Base-by-base conservation (phyloP, 2,888 invertebrate genomes). In the Cheilosia soror region DNA sequence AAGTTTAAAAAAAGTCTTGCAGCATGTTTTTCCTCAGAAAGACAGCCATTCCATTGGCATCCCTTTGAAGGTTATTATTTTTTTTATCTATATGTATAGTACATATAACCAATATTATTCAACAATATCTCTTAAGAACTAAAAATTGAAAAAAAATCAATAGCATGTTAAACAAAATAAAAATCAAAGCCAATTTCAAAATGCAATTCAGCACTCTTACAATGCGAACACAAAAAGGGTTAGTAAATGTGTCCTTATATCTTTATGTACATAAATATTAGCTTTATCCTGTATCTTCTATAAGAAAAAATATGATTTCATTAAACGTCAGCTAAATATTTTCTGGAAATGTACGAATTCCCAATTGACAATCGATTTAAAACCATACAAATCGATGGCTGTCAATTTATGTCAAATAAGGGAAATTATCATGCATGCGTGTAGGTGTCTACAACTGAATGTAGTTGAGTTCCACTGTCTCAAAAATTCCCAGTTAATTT, bases 391-490 rank as follows among this genome's bases (percentile, higher is more conserved):
- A 11, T 58, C 53, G 65, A 66, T 55, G 62, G 33, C 44, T 33
- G 15, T 4, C 66, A 71, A 85, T 77, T 72, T 85, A 85, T 81
- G 71, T 58, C 71, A 80, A 84, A 84, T 75, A 83, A 73, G 15
- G 15, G 3, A 47, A 73, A 42, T 47, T 47, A 68, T 78, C 73
- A 66, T 65, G 76, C 60, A 68, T 78, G 73, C 73, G 73, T 37
- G 37, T 11, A 37, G 31, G 7, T 9, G 37, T 37, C 37, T 11
- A 37, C 11, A 37, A 37, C 33, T 9, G 33, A 9, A 33, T 7
- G 9, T 9, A 13, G 33, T 25, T 13, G 25, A 27, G 13, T 49
- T 49, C 13, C 33, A 44, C 9, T 42, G 20, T 29, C 5, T 47
- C 1, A 1, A 4, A 27, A 5, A 42, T 5, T 42, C 1, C 13